Evolutionary conservation across 2,113 vertebrate species (phyloP).

Genomic region (Cryptotis parvus): DNA sequence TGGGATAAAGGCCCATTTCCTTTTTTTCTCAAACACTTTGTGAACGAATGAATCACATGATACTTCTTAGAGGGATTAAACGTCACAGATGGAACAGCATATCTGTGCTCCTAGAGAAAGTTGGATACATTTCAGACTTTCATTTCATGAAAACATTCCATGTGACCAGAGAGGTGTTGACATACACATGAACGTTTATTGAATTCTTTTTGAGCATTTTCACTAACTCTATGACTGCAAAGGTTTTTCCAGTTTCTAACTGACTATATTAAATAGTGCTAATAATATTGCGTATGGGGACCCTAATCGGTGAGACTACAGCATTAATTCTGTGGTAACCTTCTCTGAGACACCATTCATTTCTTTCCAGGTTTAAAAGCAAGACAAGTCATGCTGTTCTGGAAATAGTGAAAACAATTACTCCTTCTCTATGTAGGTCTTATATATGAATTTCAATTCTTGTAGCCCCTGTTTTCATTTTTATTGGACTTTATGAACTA

Average conservation of each 20-base stretch:
- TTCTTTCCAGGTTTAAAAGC: not conserved
- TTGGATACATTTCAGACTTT: too few species aligned
- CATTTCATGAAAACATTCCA: not conserved
- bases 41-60: not conserved
- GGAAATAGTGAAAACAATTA: not conserved
- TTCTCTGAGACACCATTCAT: not conserved
- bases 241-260: not conserved
- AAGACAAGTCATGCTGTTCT: not conserved
- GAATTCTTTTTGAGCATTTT: not conserved
- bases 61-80: not conserved
- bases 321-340: not conserved
- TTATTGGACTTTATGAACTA: not conserved
- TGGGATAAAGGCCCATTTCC: not conserved
- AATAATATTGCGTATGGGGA: not conserved
- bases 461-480: conserved; percentile 40
- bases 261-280: not conserved
- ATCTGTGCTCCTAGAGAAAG: too few species aligned
- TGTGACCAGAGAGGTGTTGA: not conserved
- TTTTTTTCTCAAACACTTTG: not conserved
- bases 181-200: not conserved
- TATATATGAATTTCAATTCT: conserved; percentile 32
- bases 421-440: conserved; percentile 4
- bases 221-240: not conserved
- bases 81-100: too few species aligned
- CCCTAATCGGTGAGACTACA: not conserved